Evolutionary conservation across 2,888 invertebrate species (phyloP), one percentile per base, ranked within the genome.

Genomic region (Mimas tiliae): DNA sequence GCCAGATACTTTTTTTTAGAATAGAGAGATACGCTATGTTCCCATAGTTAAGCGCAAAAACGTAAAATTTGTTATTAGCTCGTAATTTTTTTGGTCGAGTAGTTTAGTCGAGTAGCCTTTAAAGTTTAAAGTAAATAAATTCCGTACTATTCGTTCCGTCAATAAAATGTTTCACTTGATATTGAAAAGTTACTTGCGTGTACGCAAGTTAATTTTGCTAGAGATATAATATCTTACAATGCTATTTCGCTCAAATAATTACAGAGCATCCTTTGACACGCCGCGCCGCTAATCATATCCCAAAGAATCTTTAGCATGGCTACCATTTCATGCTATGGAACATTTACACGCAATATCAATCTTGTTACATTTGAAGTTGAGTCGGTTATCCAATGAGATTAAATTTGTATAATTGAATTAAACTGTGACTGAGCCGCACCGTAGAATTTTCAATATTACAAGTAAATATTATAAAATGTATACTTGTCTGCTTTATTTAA

Each of bases 361-460:
- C 58, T 42, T 58, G 6, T 19, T 6, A 0, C 19, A n/a, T 11
- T 12, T 19, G 2, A 21, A 42, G 6, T 19, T 42, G 19, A 19
- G 58, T 58, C 12, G 1, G 11, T 19, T 58, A 42, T 38, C 12
- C 58, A 16, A 16, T 42, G 42, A 12, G 6, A 42, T 12, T 6
- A 4, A 12, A 58, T 42, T 58, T 58, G 42, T 42, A 58, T 58
- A 58, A 58, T 42, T 58, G 58, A 42, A 58, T 58, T 58, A 58
- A 42, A 58, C 42, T 58, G 12, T 38, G 19, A 42, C 42, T 16
- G 38, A 42, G 38, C 58, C 58, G 19, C 19, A 19, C 19, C 58
- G 38, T 42, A 42, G 58, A 58, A 58, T 58, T 42, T 58, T 58
- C 58, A 42, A 58, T 58, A 58, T 58, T 42, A 42, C 58, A 58